Base-by-base conservation (phyloP, 2,888 invertebrate genomes). In the Netelia inedita region DNA sequence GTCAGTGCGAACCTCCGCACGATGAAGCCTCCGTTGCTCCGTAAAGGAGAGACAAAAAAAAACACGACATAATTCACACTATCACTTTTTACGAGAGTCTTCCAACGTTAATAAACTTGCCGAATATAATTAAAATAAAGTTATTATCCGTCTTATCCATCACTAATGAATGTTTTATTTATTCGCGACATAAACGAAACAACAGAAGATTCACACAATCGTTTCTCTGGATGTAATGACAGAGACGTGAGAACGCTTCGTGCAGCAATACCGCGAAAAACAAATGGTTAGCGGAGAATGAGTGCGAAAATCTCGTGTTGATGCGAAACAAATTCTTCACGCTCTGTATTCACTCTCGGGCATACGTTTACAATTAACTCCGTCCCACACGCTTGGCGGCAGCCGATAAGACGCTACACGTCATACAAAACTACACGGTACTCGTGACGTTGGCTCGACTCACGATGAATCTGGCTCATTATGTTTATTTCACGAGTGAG, bases 341-440 rank as follows among this genome's bases (percentile, higher is more conserved):
- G 57, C 35, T 71, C 41, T 10, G 66, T 66, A 35, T 75, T 75
- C 14, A 53, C 78, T 69, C 53, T 8, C 46, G 53, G 53, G 14
- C 14, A 16, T 16, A 57, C 16, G 19, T 46, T 16, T 57, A 57
- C 57, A 57, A 57, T 57, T 57, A 2, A 19, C 43, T 71, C 41
- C 14, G 2, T 75, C 53, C 57, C 35, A 59, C 65, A 23, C 43
- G 35, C 76, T 84, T 75, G 81, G 82, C 85, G 85, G 74, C 79
- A 69, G 85, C 74, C 85, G 79, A 85, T 82, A 85, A 79, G 71
- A 66, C 79, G 82, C 73, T 78, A 74, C 76, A 78, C 85, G 85
- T 82, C 82, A 85, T 78, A 82, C 73, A 57, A 28, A 28, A 71
- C 78, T 78, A 82, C 85, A 82, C 71, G 61, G 68, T 43, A 74